Base-by-base conservation (phyloP, 2,888 invertebrate genomes). In the Lottia scabra region DNA sequence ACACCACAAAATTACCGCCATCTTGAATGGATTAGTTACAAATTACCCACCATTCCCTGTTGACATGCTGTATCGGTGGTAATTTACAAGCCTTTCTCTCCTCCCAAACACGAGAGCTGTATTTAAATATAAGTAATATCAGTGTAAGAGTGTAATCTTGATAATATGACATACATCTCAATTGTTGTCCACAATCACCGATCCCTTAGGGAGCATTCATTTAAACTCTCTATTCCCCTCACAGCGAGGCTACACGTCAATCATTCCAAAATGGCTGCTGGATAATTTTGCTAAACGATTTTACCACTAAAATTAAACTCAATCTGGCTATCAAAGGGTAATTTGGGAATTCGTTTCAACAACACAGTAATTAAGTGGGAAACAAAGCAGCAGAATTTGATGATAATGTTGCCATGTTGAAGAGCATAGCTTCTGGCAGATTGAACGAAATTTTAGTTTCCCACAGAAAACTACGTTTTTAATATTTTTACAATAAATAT, bases 111-210 rank as follows among this genome's bases (percentile, higher is more conserved):
- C 19, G 56, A 56, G 8, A 56, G 23, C 23, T 56, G 19, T 23
- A 56, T 23, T 56, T 56, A 56, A 56, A 56, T 23, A 23, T 56
- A 56, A 23, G 56, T 56, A 56, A 56, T 56, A 23, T 19, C 23
- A 56, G 13, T 23, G 19, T 56, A 23, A 56, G 56, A 23, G 56
- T 56, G 23, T 56, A 19, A 56, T 56, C 56, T 23, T 19, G 8
- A 56, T 56, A 56, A 56, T 23, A 56, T 19, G 56, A 56, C 56
- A 56, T 56, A 56, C 56, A 23, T 56, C 56, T 56, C 56, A 56
- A 56, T 56, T 56, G 56, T 56, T 56, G 19, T 23, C 19, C 19
- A 56, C 56, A 56, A 56, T 56, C 19, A 56, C 56, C 23, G 23
- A 23, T 56, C 56, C 56, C 56, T 56, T 23, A 23, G 56, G 56